Evolutionary conservation across 2,888 invertebrate species (phyloP).

Genomic region (Aradus depressus): DNA sequence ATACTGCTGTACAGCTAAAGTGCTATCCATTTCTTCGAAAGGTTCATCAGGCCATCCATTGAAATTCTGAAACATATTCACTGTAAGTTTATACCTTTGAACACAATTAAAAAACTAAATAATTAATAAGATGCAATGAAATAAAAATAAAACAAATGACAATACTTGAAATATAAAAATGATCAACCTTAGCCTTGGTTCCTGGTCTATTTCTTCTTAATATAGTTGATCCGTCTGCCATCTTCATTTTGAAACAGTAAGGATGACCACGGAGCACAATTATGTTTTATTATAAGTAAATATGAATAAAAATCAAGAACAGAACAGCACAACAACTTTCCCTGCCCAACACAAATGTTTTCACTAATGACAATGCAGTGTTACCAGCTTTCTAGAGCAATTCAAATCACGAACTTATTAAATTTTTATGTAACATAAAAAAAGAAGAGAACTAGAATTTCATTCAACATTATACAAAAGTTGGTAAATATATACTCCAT

Average conservation of each 20-base stretch:
- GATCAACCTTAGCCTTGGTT: slow-evolving; percentile 69
- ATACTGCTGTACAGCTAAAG: slow-evolving; percentile 94
- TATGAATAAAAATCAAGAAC: background rate
- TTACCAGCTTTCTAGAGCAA: background rate
- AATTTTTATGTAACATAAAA: too few relatives aligned
- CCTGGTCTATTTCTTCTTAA: slow-evolving; percentile 83
- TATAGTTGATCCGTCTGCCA: slow-evolving; percentile 68
- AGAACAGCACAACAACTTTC: background rate
- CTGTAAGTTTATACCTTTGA: background rate
- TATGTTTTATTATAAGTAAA: too few relatives aligned
- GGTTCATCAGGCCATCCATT: slow-evolving; percentile 96
- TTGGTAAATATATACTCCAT: too few relatives aligned
- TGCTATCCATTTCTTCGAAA: slow-evolving; percentile 99
- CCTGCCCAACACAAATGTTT: slow-evolving; percentile 4
- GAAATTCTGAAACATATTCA: slow-evolving; percentile 59
- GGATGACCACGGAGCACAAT: too few relatives aligned
- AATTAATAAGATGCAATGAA: background rate
- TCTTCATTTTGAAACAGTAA: slow-evolving; percentile 46
- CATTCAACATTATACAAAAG: too few relatives aligned
- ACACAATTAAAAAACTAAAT: background rate
- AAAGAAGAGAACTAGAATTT: too few relatives aligned
- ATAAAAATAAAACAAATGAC: background rate
- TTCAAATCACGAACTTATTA: too few relatives aligned
- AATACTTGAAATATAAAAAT: background rate
- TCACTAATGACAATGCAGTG: slow-evolving; percentile 6